Base-by-base conservation (phyloP, 2,888 invertebrate genomes). In the Globia sparganii region DNA sequence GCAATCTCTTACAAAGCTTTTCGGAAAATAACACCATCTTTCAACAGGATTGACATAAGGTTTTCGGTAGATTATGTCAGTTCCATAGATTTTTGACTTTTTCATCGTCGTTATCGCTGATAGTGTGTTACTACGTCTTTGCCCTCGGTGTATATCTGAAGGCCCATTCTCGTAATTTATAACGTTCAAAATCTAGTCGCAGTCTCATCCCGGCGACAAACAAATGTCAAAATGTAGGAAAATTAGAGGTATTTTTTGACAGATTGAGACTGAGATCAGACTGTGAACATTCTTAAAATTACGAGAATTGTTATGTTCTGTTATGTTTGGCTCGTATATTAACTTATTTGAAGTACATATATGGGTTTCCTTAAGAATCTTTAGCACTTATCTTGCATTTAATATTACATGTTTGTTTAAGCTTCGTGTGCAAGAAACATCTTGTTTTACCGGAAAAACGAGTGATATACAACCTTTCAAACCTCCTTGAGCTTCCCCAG, bases 381-480 rank as follows among this genome's bases (percentile, higher is more conserved):
- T 46, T 15, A 31, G 9, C 31, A 43, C 34, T 0, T 62, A 25
- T 11, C 2, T 28, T 31, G 9, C n/a, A 25, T 53, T 25, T 8
- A 34, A 43, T n/a, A 46, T 11, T 40, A n/a, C 9, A 1, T n/a
- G 25, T 6, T 56, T 34, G 11, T 62, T 62, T 25, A 37, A 46
- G 9, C n/a, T 28, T 28, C 11, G 15, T 77, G 66, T 49, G 46
- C 37, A n/a, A 59, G 34, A 61, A 70, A 78, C 6, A 34, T 65
- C 58, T 71, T 53, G 49, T 59, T 65, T 34, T 59, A 65, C 72
- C 49, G 25, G 64, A 40, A 64, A 70, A 28, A 40, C 31, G 13
- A 40, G 34, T 65, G 31, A 34, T 46, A 18, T n/a, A 68, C 34
- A 11, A 6, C 25, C 2, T 49, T 59, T 66, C 31, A 46, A 56